Evolutionary conservation across 2,113 vertebrate species (phyloP).

Genomic region (Nycticebus coucang): DNA sequence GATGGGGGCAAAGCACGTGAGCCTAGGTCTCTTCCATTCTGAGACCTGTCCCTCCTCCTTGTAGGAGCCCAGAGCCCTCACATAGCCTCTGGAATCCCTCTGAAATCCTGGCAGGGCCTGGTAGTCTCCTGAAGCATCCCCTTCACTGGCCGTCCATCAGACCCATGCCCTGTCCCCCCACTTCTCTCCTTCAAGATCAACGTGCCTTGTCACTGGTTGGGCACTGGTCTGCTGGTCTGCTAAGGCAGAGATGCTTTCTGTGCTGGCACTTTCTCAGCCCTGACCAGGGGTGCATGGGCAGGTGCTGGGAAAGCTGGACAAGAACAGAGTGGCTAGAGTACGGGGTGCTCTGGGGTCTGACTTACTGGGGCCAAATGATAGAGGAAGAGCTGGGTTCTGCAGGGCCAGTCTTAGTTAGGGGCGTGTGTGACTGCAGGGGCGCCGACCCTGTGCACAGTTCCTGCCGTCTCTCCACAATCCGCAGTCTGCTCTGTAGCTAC

Average conservation of each 20-base stretch:
- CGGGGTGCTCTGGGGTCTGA: neutral
- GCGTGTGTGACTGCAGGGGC: neutral
- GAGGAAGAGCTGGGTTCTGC: neutral
- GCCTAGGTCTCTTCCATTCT: neutral
- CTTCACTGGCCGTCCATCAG: neutral
- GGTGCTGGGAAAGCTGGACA: neutral
- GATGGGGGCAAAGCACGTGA: neutral
- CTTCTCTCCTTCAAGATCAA: neutral
- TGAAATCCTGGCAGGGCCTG: neutral
- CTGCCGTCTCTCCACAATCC: neutral
- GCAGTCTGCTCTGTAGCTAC: neutral
- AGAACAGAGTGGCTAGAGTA: neutral
- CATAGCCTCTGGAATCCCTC: neutral
- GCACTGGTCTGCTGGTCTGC: neutral
- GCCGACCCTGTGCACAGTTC: neutral
- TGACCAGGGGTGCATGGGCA: neutral
- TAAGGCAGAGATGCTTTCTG: neutral
- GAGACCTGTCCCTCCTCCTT: neutral
- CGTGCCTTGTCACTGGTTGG: neutral
- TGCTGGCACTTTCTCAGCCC: accelerated
- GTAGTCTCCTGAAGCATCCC: neutral
- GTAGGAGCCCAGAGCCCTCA: neutral
- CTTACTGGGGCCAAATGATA: neutral
- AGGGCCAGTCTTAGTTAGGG: neutral
- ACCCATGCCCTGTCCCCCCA: neutral